Conservation (phyloP, 2,797 vertebrate genomes). For the Micromesistius poutassou region DNA sequence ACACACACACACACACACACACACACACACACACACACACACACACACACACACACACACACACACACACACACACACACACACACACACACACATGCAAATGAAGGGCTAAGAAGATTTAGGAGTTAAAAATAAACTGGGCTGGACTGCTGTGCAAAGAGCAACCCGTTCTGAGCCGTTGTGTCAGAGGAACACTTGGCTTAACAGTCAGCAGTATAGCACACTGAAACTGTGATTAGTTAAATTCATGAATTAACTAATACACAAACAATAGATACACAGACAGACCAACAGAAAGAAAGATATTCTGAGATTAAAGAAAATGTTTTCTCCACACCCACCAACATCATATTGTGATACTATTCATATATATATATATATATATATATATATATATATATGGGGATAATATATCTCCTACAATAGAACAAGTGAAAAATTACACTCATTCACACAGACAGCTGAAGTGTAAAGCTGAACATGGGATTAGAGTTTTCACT, state of each 20-base stretch:
- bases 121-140: conserved; percentile 75
- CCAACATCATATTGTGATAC: no score
- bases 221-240: no score
- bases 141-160: conserved; percentile 49
- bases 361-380: no score
- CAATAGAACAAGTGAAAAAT: conserved; percentile 21
- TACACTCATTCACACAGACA: conserved; percentile 17
- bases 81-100: conserved; percentile 54
- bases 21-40: conserved; percentile 49
- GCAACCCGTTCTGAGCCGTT: conserved; percentile 35
- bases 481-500: conserved; percentile 54
- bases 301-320: no score
- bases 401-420: conserved; percentile 9
- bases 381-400: not conserved
- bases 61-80: conserved; percentile 48
- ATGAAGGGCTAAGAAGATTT: conserved; percentile 76
- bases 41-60: conserved; percentile 43
- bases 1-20: conserved; percentile 55
- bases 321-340: no score
- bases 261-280: no score
- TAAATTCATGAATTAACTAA: no score
- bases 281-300: no score
- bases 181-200: conserved; percentile 29
- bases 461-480: conserved; percentile 53
- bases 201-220: no score